Base-by-base conservation (phyloP, 2,888 invertebrate species). In the Apeira syringaria region DNA sequence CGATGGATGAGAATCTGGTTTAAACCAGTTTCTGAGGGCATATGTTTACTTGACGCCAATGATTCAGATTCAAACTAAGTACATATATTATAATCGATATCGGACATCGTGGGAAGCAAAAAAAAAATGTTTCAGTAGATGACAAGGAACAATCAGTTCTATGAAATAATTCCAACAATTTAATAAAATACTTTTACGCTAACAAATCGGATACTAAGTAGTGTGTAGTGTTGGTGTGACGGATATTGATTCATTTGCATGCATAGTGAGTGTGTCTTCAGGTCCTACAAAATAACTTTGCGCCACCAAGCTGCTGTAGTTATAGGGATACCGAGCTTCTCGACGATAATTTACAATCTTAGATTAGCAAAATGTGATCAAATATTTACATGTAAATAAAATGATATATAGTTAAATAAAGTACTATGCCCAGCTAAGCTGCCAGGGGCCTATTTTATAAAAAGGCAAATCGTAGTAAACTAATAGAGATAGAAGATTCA, bases 161-260 rank as follows among this genome's bases (percentile, higher is more conserved):
- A 11, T 27, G 17, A 38, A 38, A 25, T 7, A 27, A 15, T 25
- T 15, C 11, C 18, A 35, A 12, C 20, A 15, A 34, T 46, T 34
- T 20, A 13, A 15, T 27, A 31, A 32, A 22, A 27, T 10, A 32
- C 11, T 36, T 47, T 43, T 41, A 47, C 34, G 25, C 27, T 26
- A 34, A 32, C 18, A 31, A 68, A 75, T 82, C 85, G 86, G 86
- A 86, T 75, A 68, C 76, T 53, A 73, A 73, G n/a, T n/a, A 51
- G 52, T 45, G 49, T 42, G 61, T 66, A 63, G 67, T 68, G 78
- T 81, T 83, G 64, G 74, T 74, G 61, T 69, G 75, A 69, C 86
- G 87, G 87, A 88, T 86, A 84, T 79, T 59, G 59, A 51, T 58
- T 62, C 75, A 84, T 87, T 85, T 80, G 79, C 79, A 87, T 88